phyloP scores from a whole-genome alignment of 2,113 vertebrate species.

The Acrocephalus arundinaceus region DNA sequence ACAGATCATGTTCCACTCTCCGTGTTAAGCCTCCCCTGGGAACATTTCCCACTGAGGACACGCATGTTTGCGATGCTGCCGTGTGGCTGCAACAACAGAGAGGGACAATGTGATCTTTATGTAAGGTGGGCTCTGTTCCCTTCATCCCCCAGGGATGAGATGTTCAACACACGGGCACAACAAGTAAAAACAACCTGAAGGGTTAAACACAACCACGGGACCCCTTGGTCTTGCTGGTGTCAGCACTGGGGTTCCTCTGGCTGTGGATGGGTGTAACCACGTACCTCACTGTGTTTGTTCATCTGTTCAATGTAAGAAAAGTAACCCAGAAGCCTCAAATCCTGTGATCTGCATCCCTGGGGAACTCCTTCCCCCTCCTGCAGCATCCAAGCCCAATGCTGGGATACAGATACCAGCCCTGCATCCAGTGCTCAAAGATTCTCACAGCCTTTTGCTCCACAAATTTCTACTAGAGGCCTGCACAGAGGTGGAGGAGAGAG shows the following conservation, averaged over 20 bases:
- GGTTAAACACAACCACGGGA: not conserved
- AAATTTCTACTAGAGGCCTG: not conserved
- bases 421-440: not conserved
- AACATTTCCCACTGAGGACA: constrained; percentile 54
- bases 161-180: not conserved
- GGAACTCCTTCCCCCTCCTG: not conserved
- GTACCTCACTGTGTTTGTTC: rapidly evolving
- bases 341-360: not conserved
- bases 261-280: not conserved
- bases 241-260: not conserved
- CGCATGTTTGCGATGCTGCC: not conserved
- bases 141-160: not conserved
- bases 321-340: not conserved
- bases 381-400: not conserved
- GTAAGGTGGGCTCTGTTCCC: not conserved
- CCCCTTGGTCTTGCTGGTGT: not conserved
- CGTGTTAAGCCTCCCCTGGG: constrained; percentile 37
- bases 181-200: not conserved
- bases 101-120: constrained; percentile 53
- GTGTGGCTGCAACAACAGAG: not conserved
- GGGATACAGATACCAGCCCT: not conserved
- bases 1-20: constrained; percentile 55
- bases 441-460: not conserved
- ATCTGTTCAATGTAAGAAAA: not conserved
- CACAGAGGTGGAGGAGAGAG: not conserved